These are phyloP conservation scores for Himalopsyche phryganea DNA, from an alignment of 1,140 invertebrate genomes.

Conservation along the genomic window DNA sequence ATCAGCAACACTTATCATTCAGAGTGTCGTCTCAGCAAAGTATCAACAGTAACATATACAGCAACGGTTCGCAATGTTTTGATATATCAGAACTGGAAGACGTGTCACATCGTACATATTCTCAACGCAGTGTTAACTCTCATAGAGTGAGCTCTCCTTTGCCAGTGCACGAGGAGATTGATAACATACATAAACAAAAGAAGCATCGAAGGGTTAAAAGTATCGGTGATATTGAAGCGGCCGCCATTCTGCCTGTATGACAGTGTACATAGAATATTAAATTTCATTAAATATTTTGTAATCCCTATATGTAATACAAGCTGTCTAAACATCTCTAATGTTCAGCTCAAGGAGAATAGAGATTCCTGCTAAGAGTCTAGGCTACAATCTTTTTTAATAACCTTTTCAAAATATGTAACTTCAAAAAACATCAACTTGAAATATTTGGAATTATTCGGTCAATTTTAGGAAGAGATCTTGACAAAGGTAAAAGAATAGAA, in stretches of 20 bases:
- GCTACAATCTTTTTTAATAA: too few relatives aligned
- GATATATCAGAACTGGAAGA: constrained; percentile 27
- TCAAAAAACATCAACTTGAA: too few relatives aligned
- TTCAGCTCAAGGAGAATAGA: too few relatives aligned
- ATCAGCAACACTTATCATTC: constrained; percentile 21
- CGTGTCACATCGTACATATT: constrained; percentile 29
- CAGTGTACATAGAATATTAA: too few relatives aligned
- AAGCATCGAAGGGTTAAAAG: constrained; percentile 67
- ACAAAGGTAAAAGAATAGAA: too few relatives aligned
- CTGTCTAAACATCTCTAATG: too few relatives aligned
- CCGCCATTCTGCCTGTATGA: constrained; percentile 33
- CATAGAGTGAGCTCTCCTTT: constrained; percentile 51
- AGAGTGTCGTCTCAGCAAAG: constrained; percentile 34
- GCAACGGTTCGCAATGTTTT: constrained; percentile 41
- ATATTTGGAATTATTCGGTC: too few relatives aligned
- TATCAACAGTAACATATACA: constrained; percentile 36
- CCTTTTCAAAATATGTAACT: too few relatives aligned
- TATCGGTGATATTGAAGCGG: constrained; percentile 67
- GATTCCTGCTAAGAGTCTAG: too few relatives aligned
- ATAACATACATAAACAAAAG: constrained; percentile 46
- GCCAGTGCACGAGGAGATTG: constrained; percentile 45
- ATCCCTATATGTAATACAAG: too few relatives aligned
- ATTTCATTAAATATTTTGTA: too few relatives aligned
- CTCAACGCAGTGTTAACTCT: constrained; percentile 45
- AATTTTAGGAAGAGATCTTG: too few relatives aligned